Percentiles rank a stretch among this genome's conserved stretches.
Conservation (phyloP, 2,113 vertebrate genomes). For the Hemichromis elongatus region DNA sequence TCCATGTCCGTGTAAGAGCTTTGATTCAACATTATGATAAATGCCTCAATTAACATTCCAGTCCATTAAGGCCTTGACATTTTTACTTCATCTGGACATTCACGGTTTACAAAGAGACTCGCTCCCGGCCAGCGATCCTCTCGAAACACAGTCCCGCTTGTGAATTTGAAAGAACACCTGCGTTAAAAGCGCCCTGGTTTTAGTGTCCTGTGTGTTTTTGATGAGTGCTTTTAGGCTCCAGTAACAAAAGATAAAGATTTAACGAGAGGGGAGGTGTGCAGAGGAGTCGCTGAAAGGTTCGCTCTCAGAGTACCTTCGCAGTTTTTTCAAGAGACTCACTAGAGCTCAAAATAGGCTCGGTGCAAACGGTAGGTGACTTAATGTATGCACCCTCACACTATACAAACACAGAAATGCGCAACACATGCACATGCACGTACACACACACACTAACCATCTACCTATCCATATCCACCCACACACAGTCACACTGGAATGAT, state of each 20-base stretch:
- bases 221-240: slow-evolving; percentile 24
- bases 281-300: slow-evolving; percentile 21
- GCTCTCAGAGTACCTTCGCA: background rate
- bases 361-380: background rate
- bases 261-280: background rate
- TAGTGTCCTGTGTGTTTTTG: slow-evolving; percentile 15
- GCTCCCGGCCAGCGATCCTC: background rate
- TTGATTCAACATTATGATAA: slow-evolving; percentile 55
- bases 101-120: background rate
- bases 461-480: background rate
- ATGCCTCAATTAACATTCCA: slow-evolving; percentile 63
- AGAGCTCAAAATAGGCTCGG: slow-evolving; percentile 3
- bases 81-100: slow-evolving; percentile 23
- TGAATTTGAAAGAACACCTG: slow-evolving; percentile 27
- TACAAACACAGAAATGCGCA: background rate
- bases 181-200: slow-evolving; percentile 17
- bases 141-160: background rate
- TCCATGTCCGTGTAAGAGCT: slow-evolving; percentile 15
- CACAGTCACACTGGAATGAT: background rate
- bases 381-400: background rate
- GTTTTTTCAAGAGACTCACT: background rate
- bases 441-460: background rate
- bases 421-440: background rate
- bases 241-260: slow-evolving; percentile 20
- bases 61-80: slow-evolving; percentile 36